A percentile compares a stretch with the other conserved stretches of the same genome.
Evolutionary conservation across 2,888 invertebrate genomes (phyloP).

Genomic region (Temnothorax rugatulus): DNA sequence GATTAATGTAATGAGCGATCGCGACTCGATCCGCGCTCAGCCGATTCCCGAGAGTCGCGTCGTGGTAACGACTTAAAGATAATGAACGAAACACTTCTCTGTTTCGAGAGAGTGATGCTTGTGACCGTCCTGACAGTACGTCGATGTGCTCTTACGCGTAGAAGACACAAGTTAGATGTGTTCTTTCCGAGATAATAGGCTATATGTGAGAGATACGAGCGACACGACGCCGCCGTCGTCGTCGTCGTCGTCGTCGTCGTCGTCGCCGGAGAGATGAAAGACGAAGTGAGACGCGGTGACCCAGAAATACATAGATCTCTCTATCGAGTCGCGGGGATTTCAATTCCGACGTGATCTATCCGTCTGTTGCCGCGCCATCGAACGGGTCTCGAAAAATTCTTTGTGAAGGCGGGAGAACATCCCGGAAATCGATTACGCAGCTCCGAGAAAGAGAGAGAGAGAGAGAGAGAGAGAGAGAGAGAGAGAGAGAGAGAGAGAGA

Average conservation of each 20-base stretch:
- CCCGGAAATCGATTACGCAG: slow-evolving; percentile 39
- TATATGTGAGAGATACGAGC: slow-evolving; percentile 54
- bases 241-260: background rate
- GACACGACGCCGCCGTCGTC: background rate
- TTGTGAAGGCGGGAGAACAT: slow-evolving; percentile 25
- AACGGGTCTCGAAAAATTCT: slow-evolving; percentile 36
- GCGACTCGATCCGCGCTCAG: slow-evolving; percentile 57
- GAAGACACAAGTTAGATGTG: slow-evolving; percentile 67
- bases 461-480: too few relatives aligned
- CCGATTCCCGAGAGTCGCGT: slow-evolving; percentile 72
- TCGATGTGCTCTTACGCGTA: slow-evolving; percentile 77
- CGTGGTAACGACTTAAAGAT: slow-evolving; percentile 59
- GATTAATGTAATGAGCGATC: slow-evolving; percentile 2
- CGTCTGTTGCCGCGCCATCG: slow-evolving; percentile 43
- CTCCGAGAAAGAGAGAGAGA: background rate
- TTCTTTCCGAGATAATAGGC: slow-evolving; percentile 65
- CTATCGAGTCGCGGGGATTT: slow-evolving; percentile 40
- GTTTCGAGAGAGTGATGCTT: slow-evolving; percentile 75
- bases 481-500: too few relatives aligned
- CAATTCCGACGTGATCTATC: slow-evolving; percentile 44
- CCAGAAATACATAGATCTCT: slow-evolving; percentile 33
- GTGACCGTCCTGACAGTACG: slow-evolving; percentile 75
- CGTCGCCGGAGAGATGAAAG: slow-evolving; percentile 19
- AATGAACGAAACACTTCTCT: slow-evolving; percentile 53
- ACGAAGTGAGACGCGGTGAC: slow-evolving; percentile 36